Evolutionary conservation across 2,113 vertebrate genomes (phyloP), one percentile per base, ranked within the genome.

Genomic region (Lampris incognitus): DNA sequence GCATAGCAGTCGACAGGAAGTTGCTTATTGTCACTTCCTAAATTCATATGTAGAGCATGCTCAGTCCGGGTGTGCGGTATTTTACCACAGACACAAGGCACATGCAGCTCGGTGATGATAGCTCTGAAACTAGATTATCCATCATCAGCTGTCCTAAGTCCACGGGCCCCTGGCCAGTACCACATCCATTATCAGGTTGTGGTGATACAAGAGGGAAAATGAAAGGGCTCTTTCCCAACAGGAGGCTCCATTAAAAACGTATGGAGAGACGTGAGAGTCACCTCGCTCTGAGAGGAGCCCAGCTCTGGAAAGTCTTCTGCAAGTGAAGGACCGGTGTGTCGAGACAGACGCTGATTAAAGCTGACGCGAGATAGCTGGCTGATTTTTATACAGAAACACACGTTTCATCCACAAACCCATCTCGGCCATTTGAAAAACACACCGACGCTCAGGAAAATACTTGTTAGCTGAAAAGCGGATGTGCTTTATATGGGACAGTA

Each of bases 71-170:
- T 64, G 72, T 38, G 67, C 55, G 69, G 37, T 51, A 59, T 76
- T 71, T 81, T 55, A 78, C 81, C 38, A 63, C 73, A 78, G 61
- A 86, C 81, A 90, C 73, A 81, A 81, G 81, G 74, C 92, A 93
- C 84, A 92, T 92, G 92, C 87, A 80, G 74, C 46, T 36, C 62
- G 38, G 90, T 88, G 91, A 93, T 93, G 91, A 92, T 84, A 76
- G 87, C 66, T 81, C 78, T 89, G 83, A 90, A 90, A 92, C 89
- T 82, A 90, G 81, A 84, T 91, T 89, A 93, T 93, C 91, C 87
- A 93, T 93, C 93, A 93, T 74, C 76, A 74, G 83, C 77, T 58
- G 51, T 87, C 81, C 56, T 86, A 76, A 41, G 66, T 81, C 84
- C 67, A 59, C 64, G 74, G 89, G 80, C 84, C 78, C 64, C 83